phyloP scores from a whole-genome alignment of 2,888 invertebrate species.

The Heliothis peltigera region DNA sequence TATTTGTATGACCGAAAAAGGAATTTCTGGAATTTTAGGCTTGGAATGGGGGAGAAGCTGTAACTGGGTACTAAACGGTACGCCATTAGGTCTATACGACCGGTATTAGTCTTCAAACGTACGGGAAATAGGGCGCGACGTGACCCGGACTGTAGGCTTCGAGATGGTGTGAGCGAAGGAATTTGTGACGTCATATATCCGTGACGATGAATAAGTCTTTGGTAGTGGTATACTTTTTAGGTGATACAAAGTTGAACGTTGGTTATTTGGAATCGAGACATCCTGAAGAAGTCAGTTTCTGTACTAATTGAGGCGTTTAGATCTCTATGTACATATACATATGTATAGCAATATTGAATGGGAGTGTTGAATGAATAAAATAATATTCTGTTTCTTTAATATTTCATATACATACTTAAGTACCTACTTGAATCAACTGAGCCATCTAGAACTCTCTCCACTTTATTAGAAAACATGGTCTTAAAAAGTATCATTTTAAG shows the following conservation, averaged over 20 bases:
- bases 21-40: conserved; percentile 58
- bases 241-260: not conserved
- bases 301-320: no score
- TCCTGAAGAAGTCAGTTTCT: no score
- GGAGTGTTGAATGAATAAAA: no score
- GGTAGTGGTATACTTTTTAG: not conserved
- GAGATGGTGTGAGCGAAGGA: conserved; percentile 22
- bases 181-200: conserved; percentile 34
- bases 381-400: no score
- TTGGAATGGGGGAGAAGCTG: conserved; percentile 51
- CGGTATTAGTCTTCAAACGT: conserved; percentile 68
- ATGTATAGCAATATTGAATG: no score
- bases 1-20: conserved; percentile 42
- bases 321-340: no score
- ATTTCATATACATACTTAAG: no score
- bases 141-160: conserved; percentile 49
- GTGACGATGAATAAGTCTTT: conserved; percentile 27
- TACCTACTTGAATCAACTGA: no score
- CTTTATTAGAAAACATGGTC: no score
- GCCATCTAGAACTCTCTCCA: no score
- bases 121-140: conserved; percentile 65
- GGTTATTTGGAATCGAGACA: no score
- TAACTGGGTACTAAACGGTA: conserved; percentile 68
- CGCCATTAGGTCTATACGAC: conserved; percentile 70
- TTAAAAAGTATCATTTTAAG: no score